Evolutionary conservation across 1,140 invertebrate species (phyloP).

Genomic region (Aphelinus atriplicis): DNA sequence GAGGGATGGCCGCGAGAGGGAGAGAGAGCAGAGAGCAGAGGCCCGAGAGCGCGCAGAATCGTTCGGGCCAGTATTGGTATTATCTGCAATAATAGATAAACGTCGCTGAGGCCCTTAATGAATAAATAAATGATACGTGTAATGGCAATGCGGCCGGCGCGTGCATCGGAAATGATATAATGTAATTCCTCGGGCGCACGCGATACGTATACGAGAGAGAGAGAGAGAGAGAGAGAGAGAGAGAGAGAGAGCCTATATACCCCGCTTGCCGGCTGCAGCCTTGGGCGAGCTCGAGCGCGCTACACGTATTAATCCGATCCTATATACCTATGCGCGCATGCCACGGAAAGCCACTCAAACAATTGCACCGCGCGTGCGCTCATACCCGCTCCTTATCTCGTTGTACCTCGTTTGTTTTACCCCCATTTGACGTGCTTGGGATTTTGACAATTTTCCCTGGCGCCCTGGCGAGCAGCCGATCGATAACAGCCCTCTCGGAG

Average conservation of each 20-base stretch:
- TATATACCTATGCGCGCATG: neutral
- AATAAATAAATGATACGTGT: constrained; percentile 30
- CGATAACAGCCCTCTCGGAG: no score
- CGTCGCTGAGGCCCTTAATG: constrained; percentile 11
- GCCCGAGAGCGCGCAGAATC: neutral
- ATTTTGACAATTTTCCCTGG: no score
- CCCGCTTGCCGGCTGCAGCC: neutral
- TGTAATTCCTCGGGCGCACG: constrained; percentile 28
- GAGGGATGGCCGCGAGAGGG: no score
- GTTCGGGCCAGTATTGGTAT: neutral
- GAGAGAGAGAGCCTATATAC: no score
- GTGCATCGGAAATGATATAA: constrained; percentile 28
- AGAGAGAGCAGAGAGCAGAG: no score
- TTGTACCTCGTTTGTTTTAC: no score
- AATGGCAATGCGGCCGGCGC: neutral
- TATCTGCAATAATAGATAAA: constrained; percentile 27
- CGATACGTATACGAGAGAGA: neutral
- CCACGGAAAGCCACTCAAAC: no score
- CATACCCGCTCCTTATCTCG: no score
- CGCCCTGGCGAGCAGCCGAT: no score
- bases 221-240: no score
- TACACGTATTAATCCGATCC: constrained; percentile 13
- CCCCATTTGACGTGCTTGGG: no score
- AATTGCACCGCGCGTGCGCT: no score
- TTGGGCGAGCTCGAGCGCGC: neutral